phyloP scores from a whole-genome alignment of 2,888 invertebrate species.

The Lasioglossum vierecki region DNA sequence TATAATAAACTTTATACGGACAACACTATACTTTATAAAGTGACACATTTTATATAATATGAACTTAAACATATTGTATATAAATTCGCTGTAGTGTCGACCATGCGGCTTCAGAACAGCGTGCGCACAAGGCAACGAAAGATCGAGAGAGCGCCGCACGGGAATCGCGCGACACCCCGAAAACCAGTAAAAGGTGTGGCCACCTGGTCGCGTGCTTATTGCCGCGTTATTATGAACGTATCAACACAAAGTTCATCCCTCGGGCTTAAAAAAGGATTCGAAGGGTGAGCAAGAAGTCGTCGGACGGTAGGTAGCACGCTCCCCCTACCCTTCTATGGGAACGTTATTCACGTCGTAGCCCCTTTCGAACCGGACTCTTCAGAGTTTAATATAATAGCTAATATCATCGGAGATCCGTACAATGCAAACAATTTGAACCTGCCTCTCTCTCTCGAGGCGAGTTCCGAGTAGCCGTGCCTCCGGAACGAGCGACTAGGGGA shows the following conservation, averaged over 20 bases:
- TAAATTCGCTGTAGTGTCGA: too few species aligned
- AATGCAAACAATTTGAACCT: conserved; percentile 80
- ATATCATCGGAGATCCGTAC: conserved; percentile 78
- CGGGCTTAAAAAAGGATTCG: conserved; percentile 10
- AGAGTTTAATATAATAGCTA: conserved; percentile 81
- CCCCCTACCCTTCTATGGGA: conserved; percentile 34
- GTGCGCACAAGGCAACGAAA: too few species aligned
- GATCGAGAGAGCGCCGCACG: too few species aligned
- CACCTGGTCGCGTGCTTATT: too few species aligned
- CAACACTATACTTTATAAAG: too few species aligned
- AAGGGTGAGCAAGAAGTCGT: conserved; percentile 29
- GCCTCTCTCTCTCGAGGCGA: conserved; percentile 34
- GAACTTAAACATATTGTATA: too few species aligned
- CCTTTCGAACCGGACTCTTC: conserved; percentile 70
- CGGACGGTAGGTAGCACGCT: conserved; percentile 69
- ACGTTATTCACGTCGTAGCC: conserved; percentile 55
- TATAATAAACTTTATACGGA: too few species aligned
- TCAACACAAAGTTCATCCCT: not conserved
- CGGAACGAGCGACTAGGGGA: conserved; percentile 34
- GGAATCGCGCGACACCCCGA: too few species aligned
- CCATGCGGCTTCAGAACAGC: too few species aligned
- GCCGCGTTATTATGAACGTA: too few species aligned
- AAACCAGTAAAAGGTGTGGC: too few species aligned
- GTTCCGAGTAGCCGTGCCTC: conserved; percentile 19
- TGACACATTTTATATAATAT: too few species aligned